Evolutionary conservation across 2,797 vertebrate genomes (phyloP), one percentile per base, ranked within the genome.

Genomic region (Onychomys leucogaster): DNA sequence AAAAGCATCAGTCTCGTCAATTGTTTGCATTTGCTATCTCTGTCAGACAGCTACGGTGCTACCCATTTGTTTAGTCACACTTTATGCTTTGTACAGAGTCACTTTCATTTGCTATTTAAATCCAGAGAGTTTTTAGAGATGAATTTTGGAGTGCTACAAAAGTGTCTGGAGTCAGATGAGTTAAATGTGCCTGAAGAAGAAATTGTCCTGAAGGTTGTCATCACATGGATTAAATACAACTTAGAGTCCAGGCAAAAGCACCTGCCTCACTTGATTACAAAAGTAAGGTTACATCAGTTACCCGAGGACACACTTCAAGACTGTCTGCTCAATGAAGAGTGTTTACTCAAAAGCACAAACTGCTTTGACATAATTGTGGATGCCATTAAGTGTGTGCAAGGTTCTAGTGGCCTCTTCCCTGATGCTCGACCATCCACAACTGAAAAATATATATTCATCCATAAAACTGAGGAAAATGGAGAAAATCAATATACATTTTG

Each of bases 371-470:
- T 98, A 59, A 96, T 99, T 46, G 96, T 96, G 32, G 98, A 99
- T 90, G 99, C 99, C 29, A 97, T 99, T 95, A 98, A 97, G 96
- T 98, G 98, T 95, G 99, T 99, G 88, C 98, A 98, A 27, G 97
- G 98, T 37, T 99, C 98, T 61, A 97, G 98, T 0, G 99, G 99
- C 32, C 98, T 99, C 75, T 99, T 99, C 96, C 98, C 98, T 9
- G 99, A 99, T 32, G 99, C 99, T 85, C 99, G 99, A 46, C 99
- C 99, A 23, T 99, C 99, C 89, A 99, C 99, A 90, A 99, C 99
- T 0, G 99, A 99, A 98, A 99, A 99, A 97, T 99, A 99, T 32
- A 99, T 99, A 98, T 99, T 99, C 94, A 99, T 99, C 97, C 99
- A 99, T 98, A 99, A 99, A 99, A 99, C 99, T 0, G 99, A 99